Percentiles rank a stretch among this genome's conserved stretches.
phyloP scores from a whole-genome alignment of 2,888 invertebrate species.

The Cremastinae sp. region DNA sequence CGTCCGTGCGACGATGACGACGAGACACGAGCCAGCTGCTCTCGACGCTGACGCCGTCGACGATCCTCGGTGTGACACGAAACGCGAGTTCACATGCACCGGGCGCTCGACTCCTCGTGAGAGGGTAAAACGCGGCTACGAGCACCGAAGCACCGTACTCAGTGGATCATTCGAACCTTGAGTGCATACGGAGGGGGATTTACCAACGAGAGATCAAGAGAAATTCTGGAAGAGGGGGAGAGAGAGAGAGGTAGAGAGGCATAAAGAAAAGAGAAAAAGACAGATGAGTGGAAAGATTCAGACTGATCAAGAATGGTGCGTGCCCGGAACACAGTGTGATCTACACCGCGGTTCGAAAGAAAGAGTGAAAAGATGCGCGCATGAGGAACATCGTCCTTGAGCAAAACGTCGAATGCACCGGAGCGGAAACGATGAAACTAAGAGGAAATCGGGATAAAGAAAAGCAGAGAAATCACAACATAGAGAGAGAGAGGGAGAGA shows the following conservation, averaged over 20 bases:
- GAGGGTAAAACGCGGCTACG: slow-evolving; percentile 49
- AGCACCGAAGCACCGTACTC: slow-evolving; percentile 48
- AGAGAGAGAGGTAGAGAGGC: slow-evolving; percentile 19
- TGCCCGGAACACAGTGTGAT: too few relatives aligned
- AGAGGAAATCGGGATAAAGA: slow-evolving; percentile 41
- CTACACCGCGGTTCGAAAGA: too few relatives aligned
- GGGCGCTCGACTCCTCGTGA: slow-evolving; percentile 38
- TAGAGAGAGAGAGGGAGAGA: slow-evolving; percentile 38
- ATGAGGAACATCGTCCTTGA: slow-evolving; percentile 41
- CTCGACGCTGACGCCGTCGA: slow-evolving; percentile 29
- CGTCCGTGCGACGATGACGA: slow-evolving; percentile 3
- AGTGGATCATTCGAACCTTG: slow-evolving; percentile 53
- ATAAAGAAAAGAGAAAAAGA: not conserved
- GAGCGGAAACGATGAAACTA: slow-evolving; percentile 31
- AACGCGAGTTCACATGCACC: slow-evolving; percentile 54
- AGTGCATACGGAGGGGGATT: slow-evolving; percentile 46
- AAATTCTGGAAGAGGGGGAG: slow-evolving; percentile 34
- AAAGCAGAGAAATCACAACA: too few relatives aligned
- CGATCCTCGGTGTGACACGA: slow-evolving; percentile 48
- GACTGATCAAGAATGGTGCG: slow-evolving; percentile 2
- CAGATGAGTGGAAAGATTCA: too few relatives aligned
- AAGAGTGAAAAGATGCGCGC: slow-evolving; percentile 43
- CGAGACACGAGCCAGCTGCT: slow-evolving; percentile 39
- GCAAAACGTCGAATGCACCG: slow-evolving; percentile 56
- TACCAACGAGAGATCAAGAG: slow-evolving; percentile 32